phyloP scores from a whole-genome alignment of 2,797 vertebrate genomes.

The Buceros bicornis region DNA sequence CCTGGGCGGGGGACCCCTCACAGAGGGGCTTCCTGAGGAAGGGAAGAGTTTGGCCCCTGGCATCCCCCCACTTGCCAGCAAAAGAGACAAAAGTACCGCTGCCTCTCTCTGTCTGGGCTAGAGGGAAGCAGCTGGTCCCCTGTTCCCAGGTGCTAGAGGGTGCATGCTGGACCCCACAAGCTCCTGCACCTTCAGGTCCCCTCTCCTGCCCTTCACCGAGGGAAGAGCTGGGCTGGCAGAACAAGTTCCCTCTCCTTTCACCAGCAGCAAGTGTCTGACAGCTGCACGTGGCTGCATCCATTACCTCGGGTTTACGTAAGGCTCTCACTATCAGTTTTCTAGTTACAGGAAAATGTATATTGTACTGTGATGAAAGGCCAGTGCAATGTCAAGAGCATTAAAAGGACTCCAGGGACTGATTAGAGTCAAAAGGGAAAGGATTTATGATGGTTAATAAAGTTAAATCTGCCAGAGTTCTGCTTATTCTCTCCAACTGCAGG shows the following conservation, averaged over 20 bases:
- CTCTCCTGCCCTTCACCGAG: fast-evolving
- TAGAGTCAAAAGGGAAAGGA: slow-evolving; percentile 59
- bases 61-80: not conserved
- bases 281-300: fast-evolving
- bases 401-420: slow-evolving; percentile 55
- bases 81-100: not conserved
- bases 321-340: not conserved
- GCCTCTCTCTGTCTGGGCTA: not conserved
- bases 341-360: slow-evolving; percentile 56
- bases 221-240: not conserved
- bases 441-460: slow-evolving; percentile 61
- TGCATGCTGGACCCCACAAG: fast-evolving
- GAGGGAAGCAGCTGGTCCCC: not conserved
- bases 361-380: slow-evolving; percentile 59
- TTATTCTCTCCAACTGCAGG: slow-evolving; percentile 31
- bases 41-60: fast-evolving
- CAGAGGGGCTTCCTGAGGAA: not conserved
- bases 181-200: not conserved
- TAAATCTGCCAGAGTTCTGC: slow-evolving; percentile 23
- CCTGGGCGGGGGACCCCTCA: not conserved
- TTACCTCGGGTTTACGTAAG: not conserved
- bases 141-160: fast-evolving
- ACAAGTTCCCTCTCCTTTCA: not conserved
- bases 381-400: slow-evolving; percentile 52
- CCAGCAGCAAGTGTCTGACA: fast-evolving